Evolutionary conservation across 2,888 invertebrate genomes (phyloP), one percentile per base, ranked within the genome.

Genomic region (Tenthredo mesomela): DNA sequence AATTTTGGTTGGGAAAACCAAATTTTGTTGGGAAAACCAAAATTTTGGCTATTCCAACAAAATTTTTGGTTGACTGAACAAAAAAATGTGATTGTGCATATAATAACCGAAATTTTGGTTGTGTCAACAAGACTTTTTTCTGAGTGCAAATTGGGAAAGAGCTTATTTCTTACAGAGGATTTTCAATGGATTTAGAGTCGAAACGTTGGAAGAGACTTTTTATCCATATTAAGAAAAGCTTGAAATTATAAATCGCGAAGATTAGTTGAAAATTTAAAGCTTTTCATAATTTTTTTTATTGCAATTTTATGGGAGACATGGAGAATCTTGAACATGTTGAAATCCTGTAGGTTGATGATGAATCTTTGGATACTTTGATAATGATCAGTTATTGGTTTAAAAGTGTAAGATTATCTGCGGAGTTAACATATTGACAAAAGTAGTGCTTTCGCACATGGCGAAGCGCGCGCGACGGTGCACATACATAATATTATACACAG

Each of bases 401-500:
- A 84, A 83, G 80, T 75, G 84, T 80, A 85, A 75, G 80, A 82
- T 78, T 84, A 71, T 70, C 85, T 84, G 85, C 84, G 67, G 84
- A 84, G 82, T 83, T 80, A 87, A 67, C 21, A 70, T 82, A 87
- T 86, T 86, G 86, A 85, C 89, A 87, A 78, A 85, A 80, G 73
- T 37, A 75, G 25, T 58, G 67, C 70, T 71, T 85, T 85, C 71
- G 84, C 84, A 85, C 80, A 85, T 86, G 87, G 87, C 78, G 71
- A 85, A 80, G 85, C 86, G 75, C 85, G 84, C 85, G 84, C 47
- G 58, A 84, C 86, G 86, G 85, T 86, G 86, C 85, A 86, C 86
- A 85, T 87, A 85, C 86, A 85, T 87, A 85, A 88, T 87, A 90
- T 82, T 89, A 88, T 89, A 89, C 89, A 88, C 88, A 90, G 91